Evolutionary conservation across 2,797 vertebrate species (phyloP).

Genomic region (Oreochromis grahami): DNA sequence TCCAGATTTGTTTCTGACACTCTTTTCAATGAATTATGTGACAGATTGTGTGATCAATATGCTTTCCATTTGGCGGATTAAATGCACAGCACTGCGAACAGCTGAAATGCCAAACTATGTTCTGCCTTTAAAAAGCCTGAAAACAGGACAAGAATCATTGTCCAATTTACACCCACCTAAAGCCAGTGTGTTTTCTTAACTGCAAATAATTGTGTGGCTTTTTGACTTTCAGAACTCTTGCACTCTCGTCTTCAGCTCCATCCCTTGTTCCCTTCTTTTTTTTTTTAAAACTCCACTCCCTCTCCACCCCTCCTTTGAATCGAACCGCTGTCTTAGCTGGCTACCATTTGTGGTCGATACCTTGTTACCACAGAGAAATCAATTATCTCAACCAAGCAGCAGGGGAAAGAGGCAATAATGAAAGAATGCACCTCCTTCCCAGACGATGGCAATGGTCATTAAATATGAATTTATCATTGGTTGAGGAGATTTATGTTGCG

Average conservation of each 20-base stretch:
- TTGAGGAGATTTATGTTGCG: constrained; percentile 62
- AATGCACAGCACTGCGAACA: constrained; percentile 2
- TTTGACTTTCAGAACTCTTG: constrained; percentile 38
- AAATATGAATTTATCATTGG: constrained; percentile 78
- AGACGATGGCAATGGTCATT: constrained; percentile 68
- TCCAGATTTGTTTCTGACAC: constrained; percentile 44
- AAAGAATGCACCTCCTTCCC: constrained; percentile 75
- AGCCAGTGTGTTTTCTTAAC: constrained; percentile 23
- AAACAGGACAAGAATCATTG: constrained; percentile 23
- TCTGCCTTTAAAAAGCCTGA: constrained; percentile 2
- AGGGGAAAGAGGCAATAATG: constrained; percentile 74
- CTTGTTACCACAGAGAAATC: constrained; percentile 82
- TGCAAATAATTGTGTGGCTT: constrained; percentile 57
- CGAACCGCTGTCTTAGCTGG: constrained; percentile 62
- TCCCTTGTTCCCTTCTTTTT: neutral
- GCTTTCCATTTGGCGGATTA: constrained; percentile 46
- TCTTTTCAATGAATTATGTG: constrained; percentile 39
- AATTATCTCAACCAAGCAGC: constrained; percentile 79
- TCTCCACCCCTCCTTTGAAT: constrained; percentile 66
- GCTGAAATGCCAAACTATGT: constrained; percentile 17
- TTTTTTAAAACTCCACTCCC: neutral
- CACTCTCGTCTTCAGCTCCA: constrained; percentile 28
- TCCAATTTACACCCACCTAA: constrained; percentile 36
- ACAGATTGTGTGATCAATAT: constrained; percentile 55
- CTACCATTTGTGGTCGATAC: constrained; percentile 77